Conservation (phyloP, 2,888 invertebrate genomes). For the Bellardia bayeri region DNA sequence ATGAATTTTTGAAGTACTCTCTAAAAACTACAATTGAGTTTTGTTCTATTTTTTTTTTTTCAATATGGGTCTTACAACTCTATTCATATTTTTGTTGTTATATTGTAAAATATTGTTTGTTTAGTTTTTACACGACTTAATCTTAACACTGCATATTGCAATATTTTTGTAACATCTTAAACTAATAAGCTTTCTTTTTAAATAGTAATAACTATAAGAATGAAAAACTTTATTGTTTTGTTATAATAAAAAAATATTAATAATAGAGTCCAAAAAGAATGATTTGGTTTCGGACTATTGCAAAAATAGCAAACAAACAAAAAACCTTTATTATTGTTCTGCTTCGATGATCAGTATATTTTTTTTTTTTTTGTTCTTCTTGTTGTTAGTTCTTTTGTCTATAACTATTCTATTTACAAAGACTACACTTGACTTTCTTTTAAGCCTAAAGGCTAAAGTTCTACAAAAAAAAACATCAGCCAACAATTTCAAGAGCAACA, state of each 20-base stretch:
- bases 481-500: conserved; percentile 20
- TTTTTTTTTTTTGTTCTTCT: conserved; percentile 33
- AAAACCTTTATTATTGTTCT: conserved; percentile 67
- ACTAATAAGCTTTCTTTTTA: conserved; percentile 68
- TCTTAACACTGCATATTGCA: conserved; percentile 67
- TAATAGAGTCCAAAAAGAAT: conserved; percentile 55
- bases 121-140: conserved; percentile 63
- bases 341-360: conserved; percentile 64
- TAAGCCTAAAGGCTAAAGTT: conserved; percentile 67
- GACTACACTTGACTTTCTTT: conserved; percentile 70
- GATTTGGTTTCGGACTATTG: conserved; percentile 53
- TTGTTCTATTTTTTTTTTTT: not conserved
- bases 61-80: conserved; percentile 30
- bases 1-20: conserved; percentile 59
- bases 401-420: conserved; percentile 46
- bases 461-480: conserved; percentile 26
- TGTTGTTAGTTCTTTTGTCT: conserved; percentile 52
- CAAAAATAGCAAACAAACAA: conserved; percentile 33
- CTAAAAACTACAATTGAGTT: conserved; percentile 26
- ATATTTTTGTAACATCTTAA: conserved; percentile 59
- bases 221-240: conserved; percentile 49
- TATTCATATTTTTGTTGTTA: conserved; percentile 16
- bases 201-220: conserved; percentile 48
- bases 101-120: conserved; percentile 52
- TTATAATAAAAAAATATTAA: conserved; percentile 25